Evolutionary conservation across 2,113 vertebrate genomes (phyloP).

Genomic region (Cynoglossus semilaevis): DNA sequence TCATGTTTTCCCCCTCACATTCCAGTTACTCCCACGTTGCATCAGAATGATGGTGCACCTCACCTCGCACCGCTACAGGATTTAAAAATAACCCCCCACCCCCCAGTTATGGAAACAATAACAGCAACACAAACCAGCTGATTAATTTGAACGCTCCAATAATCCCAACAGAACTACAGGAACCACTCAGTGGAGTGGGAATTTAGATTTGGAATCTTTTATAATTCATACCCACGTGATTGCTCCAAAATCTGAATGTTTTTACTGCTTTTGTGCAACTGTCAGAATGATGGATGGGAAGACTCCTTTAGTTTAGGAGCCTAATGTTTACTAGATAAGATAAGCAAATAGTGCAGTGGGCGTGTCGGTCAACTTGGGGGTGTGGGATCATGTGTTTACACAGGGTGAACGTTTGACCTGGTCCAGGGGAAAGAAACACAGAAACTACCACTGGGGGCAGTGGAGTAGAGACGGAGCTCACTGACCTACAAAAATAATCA

Average conservation of each 20-base stretch:
- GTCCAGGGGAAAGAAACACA: conserved; percentile 14
- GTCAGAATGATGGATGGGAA: conserved; percentile 45
- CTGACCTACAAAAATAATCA: neutral
- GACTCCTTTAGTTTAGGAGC: conserved; percentile 33
- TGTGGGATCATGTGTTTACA: conserved; percentile 24
- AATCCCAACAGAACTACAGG: too few species aligned
- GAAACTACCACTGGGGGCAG: conserved; percentile 34
- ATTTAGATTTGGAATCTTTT: too few species aligned
- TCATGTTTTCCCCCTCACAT: conserved; percentile 38
- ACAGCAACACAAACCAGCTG: neutral
- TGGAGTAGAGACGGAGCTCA: neutral
- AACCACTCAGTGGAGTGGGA: too few species aligned
- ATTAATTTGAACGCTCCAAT: too few species aligned
- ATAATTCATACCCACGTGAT: conserved; percentile 4
- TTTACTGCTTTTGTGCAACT: conserved; percentile 40
- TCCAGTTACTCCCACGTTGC: conserved; percentile 67
- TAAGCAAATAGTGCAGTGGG: conserved; percentile 55
- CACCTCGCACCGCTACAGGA: conserved; percentile 13
- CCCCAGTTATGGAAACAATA: conserved; percentile 27
- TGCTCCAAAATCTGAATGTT: conserved; percentile 18
- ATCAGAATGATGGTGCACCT: conserved; percentile 51
- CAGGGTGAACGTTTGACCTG: conserved; percentile 57
- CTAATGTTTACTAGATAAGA: conserved; percentile 70
- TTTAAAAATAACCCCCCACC: conserved; percentile 56
- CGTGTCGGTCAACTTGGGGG: conserved; percentile 1